Evolutionary conservation across 2,888 invertebrate species (phyloP).

Genomic region (Pogonocherus hispidulus): DNA sequence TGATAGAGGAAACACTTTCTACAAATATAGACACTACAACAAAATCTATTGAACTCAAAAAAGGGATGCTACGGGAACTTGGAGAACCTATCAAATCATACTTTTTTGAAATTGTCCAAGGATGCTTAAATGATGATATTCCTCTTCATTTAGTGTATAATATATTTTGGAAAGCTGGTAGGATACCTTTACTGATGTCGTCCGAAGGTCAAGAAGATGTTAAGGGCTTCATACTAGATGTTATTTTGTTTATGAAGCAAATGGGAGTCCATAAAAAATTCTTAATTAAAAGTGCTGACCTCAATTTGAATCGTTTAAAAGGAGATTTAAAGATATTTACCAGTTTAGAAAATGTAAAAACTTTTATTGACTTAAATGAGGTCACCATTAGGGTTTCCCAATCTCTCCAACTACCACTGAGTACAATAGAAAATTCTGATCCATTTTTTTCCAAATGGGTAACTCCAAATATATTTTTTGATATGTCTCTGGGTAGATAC

Average conservation of each 20-base stretch:
- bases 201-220: slow-evolving; percentile 42
- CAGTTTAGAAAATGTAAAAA: slow-evolving; percentile 46
- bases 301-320: slow-evolving; percentile 38
- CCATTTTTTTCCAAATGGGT: slow-evolving; percentile 47
- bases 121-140: slow-evolving; percentile 34
- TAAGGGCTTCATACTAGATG: slow-evolving; percentile 44
- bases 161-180: slow-evolving; percentile 53
- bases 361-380: slow-evolving; percentile 40
- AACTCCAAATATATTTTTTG: slow-evolving; percentile 48
- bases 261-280: slow-evolving; percentile 48
- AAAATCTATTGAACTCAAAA: slow-evolving; percentile 36
- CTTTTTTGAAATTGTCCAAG: slow-evolving; percentile 49
- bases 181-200: slow-evolving; percentile 46
- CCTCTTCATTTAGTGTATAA: slow-evolving; percentile 46
- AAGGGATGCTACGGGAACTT: slow-evolving; percentile 23
- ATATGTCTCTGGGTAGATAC: slow-evolving; percentile 46
- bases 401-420: slow-evolving; percentile 37
- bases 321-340: slow-evolving; percentile 44
- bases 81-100: slow-evolving; percentile 43
- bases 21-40: slow-evolving; percentile 36
- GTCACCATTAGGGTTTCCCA: slow-evolving; percentile 43
- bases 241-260: slow-evolving; percentile 48
- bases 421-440: slow-evolving; percentile 41
- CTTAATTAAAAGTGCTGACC: slow-evolving; percentile 43
- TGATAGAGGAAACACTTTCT: slow-evolving; percentile 36